These are phyloP conservation scores for Ianthella basta DNA, from an alignment of 37 sponge, comb jelly and placozoan species.

Conservation along the genomic window DNA sequence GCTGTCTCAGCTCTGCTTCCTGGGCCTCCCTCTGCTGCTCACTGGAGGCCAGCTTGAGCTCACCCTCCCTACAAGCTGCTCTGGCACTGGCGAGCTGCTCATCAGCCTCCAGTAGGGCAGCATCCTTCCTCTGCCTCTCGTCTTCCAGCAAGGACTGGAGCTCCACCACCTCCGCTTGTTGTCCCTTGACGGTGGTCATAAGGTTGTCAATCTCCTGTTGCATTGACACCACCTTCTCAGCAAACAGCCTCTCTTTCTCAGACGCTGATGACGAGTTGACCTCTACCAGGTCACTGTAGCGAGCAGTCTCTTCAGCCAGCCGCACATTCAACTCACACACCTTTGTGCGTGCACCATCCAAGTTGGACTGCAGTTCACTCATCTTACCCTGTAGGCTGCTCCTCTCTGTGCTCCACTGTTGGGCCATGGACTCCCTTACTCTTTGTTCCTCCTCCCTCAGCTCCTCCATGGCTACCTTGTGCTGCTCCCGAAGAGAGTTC, in stretches of 20 bases:
- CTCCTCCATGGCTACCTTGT: background rate
- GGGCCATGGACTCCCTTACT: background rate
- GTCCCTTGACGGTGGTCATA: background rate
- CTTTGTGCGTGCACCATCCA: background rate
- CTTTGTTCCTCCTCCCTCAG: background rate
- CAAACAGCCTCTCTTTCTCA: background rate
- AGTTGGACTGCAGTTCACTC: background rate
- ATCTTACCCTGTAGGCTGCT: background rate
- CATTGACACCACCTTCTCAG: conserved; percentile 4
- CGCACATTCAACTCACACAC: background rate
- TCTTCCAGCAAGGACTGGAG: background rate
- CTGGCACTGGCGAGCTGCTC: background rate
- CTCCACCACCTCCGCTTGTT: background rate
- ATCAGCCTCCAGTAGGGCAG: background rate
- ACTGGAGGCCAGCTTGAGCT: background rate
- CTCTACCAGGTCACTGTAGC: background rate
- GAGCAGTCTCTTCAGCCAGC: background rate
- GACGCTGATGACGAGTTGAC: background rate
- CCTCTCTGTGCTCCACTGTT: background rate
- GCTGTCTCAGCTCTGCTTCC: background rate
- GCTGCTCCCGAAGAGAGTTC: background rate
- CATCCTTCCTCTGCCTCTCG: background rate
- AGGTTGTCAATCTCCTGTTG: background rate
- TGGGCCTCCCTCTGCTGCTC: background rate
- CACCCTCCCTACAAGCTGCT: background rate